Base-by-base conservation (phyloP, 2,888 invertebrate species). In the Drosophila emarginata region DNA sequence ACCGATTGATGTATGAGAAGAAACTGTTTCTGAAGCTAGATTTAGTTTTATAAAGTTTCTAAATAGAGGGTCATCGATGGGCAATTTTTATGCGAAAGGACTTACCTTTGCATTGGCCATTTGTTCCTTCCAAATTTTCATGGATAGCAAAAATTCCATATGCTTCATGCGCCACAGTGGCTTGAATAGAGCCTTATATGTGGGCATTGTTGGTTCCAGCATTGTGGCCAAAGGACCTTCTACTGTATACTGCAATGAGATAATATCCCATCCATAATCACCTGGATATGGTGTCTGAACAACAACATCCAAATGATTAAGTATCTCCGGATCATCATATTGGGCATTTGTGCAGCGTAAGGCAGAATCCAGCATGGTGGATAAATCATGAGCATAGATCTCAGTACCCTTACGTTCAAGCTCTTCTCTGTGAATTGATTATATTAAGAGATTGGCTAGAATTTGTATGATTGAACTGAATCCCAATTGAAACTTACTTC, bases 321-420 rank as follows among this genome's bases (percentile, higher is more conserved):
- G 93, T 58, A 98, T 97, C 90, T 98, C 98, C 39, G 95, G 94
- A 89, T 97, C 97, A 90, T 98, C 98, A 91, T 95, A 97, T 92
- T 98, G 98, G 12, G 98, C 97, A 92, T 98, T 98, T 12, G 98
- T 99, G 28, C 96, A 96, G 79, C 98, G 94, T 85, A 97, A 94
- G 7, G 97, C 97, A 28, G 96, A 95, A 90, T 97, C 97, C 90
- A 97, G 92, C 88, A 97, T 96, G 65, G 95, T 95, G 63, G 96
- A 95, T 76, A 99, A 93, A 89, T 97, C 97, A 92, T 98, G 98
- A 11, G 96, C 95, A 92, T 96, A 97, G 61, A 99, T 93, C 26
- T 96, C 95, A 78, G 94, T 94, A 18, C 97, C 98, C 0, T 96
- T 96, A 92, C 97, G 97, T 85, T 95, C 95, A 74, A 99, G 92